A percentile compares a stretch with the other conserved stretches of the same genome.
Evolutionary conservation across 2,888 invertebrate species (phyloP).

Genomic region (Folsomia manolachei): DNA sequence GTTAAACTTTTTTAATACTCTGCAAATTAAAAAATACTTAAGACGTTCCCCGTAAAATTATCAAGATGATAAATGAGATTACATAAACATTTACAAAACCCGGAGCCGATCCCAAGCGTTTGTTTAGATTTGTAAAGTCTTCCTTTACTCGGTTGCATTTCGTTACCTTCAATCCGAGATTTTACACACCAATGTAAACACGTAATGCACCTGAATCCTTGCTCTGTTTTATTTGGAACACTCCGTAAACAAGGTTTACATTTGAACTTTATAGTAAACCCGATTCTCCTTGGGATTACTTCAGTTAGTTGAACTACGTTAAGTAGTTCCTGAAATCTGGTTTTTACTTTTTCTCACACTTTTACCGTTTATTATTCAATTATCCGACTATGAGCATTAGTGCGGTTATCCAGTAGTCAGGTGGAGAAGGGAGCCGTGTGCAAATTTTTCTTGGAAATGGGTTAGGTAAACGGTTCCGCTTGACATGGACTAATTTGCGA

Average conservation of each 20-base stretch:
- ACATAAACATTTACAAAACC: constrained; percentile 5
- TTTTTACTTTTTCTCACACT: neutral
- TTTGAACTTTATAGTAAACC: neutral
- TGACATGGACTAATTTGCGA: constrained; percentile 1
- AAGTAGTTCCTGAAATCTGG: neutral
- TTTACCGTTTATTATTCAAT: neutral
- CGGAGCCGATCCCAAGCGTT: neutral
- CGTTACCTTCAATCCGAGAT: neutral
- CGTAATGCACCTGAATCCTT: neutral
- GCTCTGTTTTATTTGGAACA: neutral
- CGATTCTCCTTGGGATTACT: neutral
- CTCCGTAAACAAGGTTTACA: neutral
- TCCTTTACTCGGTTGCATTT: neutral
- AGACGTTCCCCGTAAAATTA: too few species aligned
- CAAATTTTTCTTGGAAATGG: constrained; percentile 9
- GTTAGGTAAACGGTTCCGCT: constrained; percentile 17
- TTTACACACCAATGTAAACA: neutral
- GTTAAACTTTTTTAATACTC: too few species aligned
- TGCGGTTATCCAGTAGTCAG: neutral
- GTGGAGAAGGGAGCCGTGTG: too few species aligned
- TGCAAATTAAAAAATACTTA: too few species aligned
- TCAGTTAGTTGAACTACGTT: neutral
- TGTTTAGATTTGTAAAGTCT: neutral
- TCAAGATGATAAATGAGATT: constrained; percentile 14
- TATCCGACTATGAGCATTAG: neutral